Evolutionary conservation across 2,113 vertebrate species (phyloP).

Genomic region (Onychostruthus taczanowskii): DNA sequence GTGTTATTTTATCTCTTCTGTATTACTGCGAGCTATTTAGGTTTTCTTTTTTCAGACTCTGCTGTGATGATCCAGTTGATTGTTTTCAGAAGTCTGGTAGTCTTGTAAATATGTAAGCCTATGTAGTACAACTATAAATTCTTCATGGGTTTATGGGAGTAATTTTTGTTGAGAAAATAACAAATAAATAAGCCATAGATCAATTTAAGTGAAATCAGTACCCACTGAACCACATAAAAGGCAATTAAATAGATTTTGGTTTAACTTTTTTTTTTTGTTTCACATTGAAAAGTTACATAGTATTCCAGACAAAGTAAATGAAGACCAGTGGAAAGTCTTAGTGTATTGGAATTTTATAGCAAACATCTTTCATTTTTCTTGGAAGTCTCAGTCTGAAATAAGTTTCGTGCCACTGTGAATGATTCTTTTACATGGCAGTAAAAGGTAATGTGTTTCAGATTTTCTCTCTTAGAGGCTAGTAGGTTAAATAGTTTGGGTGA

Average conservation of each 20-base stretch:
- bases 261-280: not conserved
- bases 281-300: fast-evolving
- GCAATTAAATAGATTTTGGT: not conserved
- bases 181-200: not conserved
- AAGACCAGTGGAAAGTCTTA: not conserved
- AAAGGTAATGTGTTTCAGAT: not conserved
- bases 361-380: not conserved
- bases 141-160: not conserved
- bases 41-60: not conserved
- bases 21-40: not conserved
- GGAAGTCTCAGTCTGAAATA: not conserved
- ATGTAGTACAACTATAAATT: not conserved
- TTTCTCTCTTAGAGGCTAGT: not conserved
- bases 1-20: not conserved
- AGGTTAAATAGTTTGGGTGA: not conserved
- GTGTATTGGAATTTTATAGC: not conserved
- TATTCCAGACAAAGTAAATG: not conserved
- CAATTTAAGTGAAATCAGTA: not conserved
- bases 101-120: not conserved
- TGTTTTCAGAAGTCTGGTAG: not conserved
- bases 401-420: not conserved
- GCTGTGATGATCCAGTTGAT: not conserved
- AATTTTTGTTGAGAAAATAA: not conserved
- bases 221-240: not conserved
- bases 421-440: not conserved